Evolutionary conservation across 2,797 vertebrate species (phyloP).

Genomic region (Falco cherrug): DNA sequence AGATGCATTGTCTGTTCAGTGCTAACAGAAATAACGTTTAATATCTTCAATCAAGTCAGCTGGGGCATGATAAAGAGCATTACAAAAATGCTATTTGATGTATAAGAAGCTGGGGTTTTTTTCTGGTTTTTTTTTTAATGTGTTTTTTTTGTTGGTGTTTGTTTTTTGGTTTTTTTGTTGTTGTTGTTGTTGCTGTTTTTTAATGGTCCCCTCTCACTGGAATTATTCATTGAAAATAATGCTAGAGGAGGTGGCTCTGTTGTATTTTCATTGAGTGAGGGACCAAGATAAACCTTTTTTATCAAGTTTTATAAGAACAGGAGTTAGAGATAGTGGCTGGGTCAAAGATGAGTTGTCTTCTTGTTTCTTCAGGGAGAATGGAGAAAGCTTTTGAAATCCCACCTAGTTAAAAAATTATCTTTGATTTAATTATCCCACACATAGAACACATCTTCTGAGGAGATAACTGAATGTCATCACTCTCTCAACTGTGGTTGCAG

Average conservation of each 20-base stretch:
- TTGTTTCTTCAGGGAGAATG: background rate
- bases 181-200: background rate
- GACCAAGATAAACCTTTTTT: background rate
- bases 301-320: background rate
- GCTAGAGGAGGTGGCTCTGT: background rate
- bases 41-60: background rate
- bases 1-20: background rate
- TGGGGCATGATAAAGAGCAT: background rate
- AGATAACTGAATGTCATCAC: background rate
- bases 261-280: background rate
- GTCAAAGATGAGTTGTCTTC: background rate
- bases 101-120: background rate
- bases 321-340: accelerated
- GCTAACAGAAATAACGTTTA: background rate
- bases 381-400: background rate
- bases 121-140: background rate
- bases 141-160: background rate
- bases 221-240: background rate
- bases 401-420: background rate
- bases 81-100: background rate
- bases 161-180: accelerated
- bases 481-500: background rate
- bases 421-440: background rate
- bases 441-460: background rate
- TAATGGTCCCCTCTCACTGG: accelerated